Percentiles rank a stretch among this genome's conserved stretches.
Conservation (phyloP, 2,797 vertebrate genomes). For the Danio albolineatus region DNA sequence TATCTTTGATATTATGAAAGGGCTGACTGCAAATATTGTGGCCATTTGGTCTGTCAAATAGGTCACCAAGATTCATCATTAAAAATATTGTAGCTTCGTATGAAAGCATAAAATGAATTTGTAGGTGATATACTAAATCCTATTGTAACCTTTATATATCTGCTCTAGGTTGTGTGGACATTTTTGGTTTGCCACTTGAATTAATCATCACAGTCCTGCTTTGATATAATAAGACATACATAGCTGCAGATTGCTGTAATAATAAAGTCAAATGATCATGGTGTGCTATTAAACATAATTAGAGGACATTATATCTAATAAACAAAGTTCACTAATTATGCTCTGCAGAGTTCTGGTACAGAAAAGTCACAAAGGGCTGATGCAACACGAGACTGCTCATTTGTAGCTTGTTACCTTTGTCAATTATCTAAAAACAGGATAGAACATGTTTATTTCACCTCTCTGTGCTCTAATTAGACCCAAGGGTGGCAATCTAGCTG, state of each 20-base stretch:
- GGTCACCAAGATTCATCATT: neutral
- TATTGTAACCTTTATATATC: too few relatives aligned
- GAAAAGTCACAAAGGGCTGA: slow-evolving; percentile 11
- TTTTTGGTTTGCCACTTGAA: too few relatives aligned
- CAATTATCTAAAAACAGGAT: slow-evolving; percentile 6
- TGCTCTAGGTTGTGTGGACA: too few relatives aligned
- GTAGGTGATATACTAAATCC: too few relatives aligned
- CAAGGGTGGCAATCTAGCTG: neutral
- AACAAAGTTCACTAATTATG: slow-evolving; percentile 1
- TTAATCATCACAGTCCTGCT: neutral
- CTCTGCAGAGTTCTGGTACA: neutral
- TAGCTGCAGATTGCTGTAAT: neutral
- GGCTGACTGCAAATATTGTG: neutral
- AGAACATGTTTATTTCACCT: slow-evolving; percentile 22
- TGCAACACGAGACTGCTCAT: slow-evolving; percentile 3
- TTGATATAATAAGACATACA: neutral
- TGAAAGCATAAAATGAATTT: too few relatives aligned
- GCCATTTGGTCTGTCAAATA: neutral
- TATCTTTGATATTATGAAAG: neutral
- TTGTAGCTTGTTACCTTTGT: slow-evolving; percentile 6
- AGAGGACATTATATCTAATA: neutral
- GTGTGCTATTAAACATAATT: neutral
- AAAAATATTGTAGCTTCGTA: neutral
- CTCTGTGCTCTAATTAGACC: slow-evolving; percentile 1
- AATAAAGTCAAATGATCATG: neutral